Conservation (phyloP, 2,888 invertebrate genomes). For the Spodoptera picta region DNA sequence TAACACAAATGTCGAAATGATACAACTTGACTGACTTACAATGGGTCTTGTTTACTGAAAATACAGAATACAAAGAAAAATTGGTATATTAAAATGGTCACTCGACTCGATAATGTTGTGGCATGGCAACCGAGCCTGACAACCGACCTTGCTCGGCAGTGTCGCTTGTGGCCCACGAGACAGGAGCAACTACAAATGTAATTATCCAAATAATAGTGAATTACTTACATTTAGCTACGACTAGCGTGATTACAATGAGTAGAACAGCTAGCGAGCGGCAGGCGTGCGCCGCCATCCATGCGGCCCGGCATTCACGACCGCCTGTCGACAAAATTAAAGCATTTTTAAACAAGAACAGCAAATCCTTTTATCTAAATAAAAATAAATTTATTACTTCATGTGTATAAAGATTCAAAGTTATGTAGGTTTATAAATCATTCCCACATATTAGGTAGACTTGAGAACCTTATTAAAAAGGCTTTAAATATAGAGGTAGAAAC, state of each 20-base stretch:
- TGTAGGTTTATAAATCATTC: too few species aligned
- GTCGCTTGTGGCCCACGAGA: too few species aligned
- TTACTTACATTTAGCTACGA: constrained; percentile 83
- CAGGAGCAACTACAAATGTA: background rate
- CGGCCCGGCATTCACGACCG: constrained; percentile 84
- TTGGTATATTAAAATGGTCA: too few species aligned
- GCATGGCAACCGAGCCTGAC: too few species aligned
- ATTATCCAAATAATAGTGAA: background rate
- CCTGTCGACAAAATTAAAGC: constrained; percentile 67
- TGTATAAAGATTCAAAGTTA: too few species aligned
- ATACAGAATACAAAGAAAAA: too few species aligned
- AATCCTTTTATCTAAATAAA: too few species aligned
- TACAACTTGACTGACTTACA: background rate
- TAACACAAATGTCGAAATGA: background rate
- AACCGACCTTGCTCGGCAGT: too few species aligned
- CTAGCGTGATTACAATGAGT: constrained; percentile 73
- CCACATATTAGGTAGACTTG: constrained; percentile 27
- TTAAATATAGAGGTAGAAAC: too few species aligned
- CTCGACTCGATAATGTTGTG: too few species aligned
- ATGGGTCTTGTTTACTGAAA: background rate
- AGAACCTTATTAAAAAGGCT: constrained; percentile 49
- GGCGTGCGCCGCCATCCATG: constrained; percentile 87
- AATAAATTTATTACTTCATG: too few species aligned
- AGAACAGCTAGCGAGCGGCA: constrained; percentile 83
- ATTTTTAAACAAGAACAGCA: constrained; percentile 40